Conservation (phyloP, 2,113 vertebrate species). For the Lanius collurio region DNA sequence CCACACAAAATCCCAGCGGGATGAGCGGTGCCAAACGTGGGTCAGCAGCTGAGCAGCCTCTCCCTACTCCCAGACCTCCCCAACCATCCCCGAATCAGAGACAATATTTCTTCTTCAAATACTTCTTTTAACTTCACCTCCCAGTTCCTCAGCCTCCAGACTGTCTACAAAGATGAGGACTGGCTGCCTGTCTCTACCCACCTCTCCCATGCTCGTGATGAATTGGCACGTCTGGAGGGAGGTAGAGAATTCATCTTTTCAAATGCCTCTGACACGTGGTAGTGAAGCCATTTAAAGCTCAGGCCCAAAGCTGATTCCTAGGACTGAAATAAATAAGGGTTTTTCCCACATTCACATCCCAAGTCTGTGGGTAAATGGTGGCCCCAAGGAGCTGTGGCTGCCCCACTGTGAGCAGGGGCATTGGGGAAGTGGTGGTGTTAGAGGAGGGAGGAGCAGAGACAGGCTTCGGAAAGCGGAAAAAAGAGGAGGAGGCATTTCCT, state of each 20-base stretch:
- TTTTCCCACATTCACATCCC: not conserved
- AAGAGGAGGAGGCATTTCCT: not conserved
- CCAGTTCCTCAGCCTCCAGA: not conserved
- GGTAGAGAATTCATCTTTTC: not conserved
- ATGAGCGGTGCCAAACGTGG: accelerated
- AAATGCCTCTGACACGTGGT: not conserved
- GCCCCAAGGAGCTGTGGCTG: not conserved
- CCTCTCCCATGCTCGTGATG: not conserved
- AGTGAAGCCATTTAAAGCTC: not conserved
- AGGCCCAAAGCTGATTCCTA: not conserved
- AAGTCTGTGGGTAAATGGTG: not conserved
- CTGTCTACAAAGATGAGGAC: not conserved
- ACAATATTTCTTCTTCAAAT: not conserved
- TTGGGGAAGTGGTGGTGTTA: accelerated
- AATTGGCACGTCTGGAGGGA: not conserved
- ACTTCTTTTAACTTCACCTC: not conserved
- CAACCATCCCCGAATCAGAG: not conserved
- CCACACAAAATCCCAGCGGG: accelerated
- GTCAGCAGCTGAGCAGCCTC: not conserved
- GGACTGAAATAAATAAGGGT: not conserved
- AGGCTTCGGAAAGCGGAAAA: not conserved
- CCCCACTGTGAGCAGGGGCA: not conserved
- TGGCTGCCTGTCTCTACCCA: not conserved
- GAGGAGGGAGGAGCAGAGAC: not conserved
- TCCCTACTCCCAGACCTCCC: not conserved